Percentiles rank a stretch among this genome's conserved stretches.
These are phyloP conservation scores for Chrosomus eos DNA, from an alignment of 2,797 vertebrate genomes.

Conservation along the genomic window DNA sequence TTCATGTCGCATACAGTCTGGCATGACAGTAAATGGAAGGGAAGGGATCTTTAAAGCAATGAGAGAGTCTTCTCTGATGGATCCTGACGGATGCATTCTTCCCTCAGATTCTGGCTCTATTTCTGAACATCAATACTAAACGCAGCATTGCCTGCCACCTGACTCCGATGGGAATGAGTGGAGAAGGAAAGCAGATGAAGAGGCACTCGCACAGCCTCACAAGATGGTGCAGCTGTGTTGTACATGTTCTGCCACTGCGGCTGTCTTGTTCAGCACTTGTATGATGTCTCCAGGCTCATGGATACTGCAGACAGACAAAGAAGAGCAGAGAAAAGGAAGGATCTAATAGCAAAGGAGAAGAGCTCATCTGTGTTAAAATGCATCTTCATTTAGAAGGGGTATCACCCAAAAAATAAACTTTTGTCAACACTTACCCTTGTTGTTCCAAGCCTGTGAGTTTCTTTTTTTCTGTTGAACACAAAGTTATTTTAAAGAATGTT, in stretches of 20 bases:
- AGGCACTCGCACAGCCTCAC: conserved; percentile 5
- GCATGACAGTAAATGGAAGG: conserved; percentile 36
- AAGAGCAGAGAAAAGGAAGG: not conserved
- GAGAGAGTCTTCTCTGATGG: conserved; percentile 58
- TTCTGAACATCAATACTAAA: conserved; percentile 59
- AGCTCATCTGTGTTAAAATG: not conserved
- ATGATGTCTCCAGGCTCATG: conserved; percentile 33
- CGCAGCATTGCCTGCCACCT: conserved; percentile 18
- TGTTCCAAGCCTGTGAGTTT: not conserved
- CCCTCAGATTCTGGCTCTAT: conserved; percentile 62
- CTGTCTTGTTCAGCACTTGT: conserved; percentile 17
- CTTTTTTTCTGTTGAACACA: not conserved
- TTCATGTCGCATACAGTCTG: conserved; percentile 51
- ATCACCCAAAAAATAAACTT: not conserved
- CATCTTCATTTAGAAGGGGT: not conserved
- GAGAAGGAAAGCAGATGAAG: conserved; percentile 37
- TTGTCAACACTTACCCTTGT: not conserved
- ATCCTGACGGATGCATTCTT: conserved; percentile 56
- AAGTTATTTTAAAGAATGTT: not conserved
- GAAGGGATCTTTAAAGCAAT: conserved; percentile 62
- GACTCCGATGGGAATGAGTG: conserved; percentile 42
- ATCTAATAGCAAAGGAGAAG: not conserved
- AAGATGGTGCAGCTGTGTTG: conserved; percentile 45
- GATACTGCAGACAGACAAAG: conserved; percentile 12
- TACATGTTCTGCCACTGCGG: conserved; percentile 18